Evolutionary conservation across 2,113 vertebrate genomes (phyloP), one percentile per base, ranked within the genome.

Genomic region (Oryzias melastigma): DNA sequence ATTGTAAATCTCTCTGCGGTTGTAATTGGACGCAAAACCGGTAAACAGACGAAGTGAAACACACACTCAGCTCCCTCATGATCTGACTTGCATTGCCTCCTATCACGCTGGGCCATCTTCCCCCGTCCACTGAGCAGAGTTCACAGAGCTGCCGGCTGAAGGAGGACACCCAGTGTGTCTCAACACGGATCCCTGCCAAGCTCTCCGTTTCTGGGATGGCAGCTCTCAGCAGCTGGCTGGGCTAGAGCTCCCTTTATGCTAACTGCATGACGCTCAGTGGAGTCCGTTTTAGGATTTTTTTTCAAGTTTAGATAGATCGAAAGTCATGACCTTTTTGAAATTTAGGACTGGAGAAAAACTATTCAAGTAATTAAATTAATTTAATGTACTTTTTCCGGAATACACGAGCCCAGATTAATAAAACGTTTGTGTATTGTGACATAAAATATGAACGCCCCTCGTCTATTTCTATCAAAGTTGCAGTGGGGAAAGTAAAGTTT

Each of bases 201-300:
- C 79, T 62, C 77, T 79, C 73, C 50, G 56, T 73, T 87, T 77
- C 75, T 84, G 75, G 79, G 75, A 85, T 78, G 80, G 82, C 76
- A 83, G 80, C 63, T 85, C 78, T 78, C 79, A 87, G 81, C 87
- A 79, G 82, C 84, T 81, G 82, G 73, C 68, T 62, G 17, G 43
- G 69, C 71, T 54, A 71, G 80, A 68, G 65, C 80, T 76, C 74
- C 71, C 78, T 78, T 71, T 68, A 2, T 53, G 41, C 71, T 57
- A 60, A 73, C 72, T 72, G 58, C 60, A 75, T 75, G 78, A 80
- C 42, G 24, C 54, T 57, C 65, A 69, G 58, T 71, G 67, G 40
- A 24, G 41, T 69, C 65, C 56, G 7, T 75, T 78, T 77, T 77
- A 81, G 77, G 69, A 83, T 75, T 82, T 66, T 75, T 58, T 68